These are phyloP conservation scores for Melanotaenia nigrans DNA, from an alignment of 2,797 vertebrate genomes.

Conservation along the genomic window DNA sequence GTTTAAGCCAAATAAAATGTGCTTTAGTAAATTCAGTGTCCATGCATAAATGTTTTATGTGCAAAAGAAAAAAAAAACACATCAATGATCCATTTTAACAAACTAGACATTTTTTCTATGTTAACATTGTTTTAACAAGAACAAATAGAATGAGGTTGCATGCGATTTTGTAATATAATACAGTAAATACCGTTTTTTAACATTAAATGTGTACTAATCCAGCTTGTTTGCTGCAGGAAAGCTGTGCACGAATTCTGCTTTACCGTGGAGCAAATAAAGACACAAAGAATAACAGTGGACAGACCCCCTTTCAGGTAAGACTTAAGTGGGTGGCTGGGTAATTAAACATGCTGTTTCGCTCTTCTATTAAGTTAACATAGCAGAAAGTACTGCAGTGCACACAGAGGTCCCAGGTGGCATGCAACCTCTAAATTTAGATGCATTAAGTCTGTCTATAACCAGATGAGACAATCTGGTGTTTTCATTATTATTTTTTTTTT, in stretches of 20 bases:
- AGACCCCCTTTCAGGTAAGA: slow-evolving; percentile 93
- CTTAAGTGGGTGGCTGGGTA: slow-evolving; percentile 27
- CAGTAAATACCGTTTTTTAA: not conserved
- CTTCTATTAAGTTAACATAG: slow-evolving; percentile 49
- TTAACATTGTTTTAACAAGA: not conserved
- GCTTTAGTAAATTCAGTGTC: not conserved
- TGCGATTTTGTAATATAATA: not conserved
- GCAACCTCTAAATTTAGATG: not conserved
- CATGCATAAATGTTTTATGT: not conserved
- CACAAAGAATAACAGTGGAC: slow-evolving; percentile 91
- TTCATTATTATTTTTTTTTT: not conserved
- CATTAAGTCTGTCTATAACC: not conserved
- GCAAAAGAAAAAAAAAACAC: not conserved
- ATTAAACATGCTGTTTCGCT: slow-evolving; percentile 36
- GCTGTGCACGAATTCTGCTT: slow-evolving; percentile 90
- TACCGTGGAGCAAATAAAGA: slow-evolving; percentile 93
- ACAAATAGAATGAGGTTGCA: not conserved
- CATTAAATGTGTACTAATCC: not conserved
- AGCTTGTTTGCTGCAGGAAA: slow-evolving; percentile 83
- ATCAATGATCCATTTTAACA: not conserved
- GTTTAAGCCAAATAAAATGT: not conserved
- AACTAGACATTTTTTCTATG: not conserved
- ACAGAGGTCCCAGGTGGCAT: slow-evolving; percentile 37
- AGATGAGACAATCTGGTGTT: not conserved
- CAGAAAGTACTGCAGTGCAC: slow-evolving; percentile 52